phyloP scores from a whole-genome alignment of 2,888 invertebrate species.

The Apodemia mormo region DNA sequence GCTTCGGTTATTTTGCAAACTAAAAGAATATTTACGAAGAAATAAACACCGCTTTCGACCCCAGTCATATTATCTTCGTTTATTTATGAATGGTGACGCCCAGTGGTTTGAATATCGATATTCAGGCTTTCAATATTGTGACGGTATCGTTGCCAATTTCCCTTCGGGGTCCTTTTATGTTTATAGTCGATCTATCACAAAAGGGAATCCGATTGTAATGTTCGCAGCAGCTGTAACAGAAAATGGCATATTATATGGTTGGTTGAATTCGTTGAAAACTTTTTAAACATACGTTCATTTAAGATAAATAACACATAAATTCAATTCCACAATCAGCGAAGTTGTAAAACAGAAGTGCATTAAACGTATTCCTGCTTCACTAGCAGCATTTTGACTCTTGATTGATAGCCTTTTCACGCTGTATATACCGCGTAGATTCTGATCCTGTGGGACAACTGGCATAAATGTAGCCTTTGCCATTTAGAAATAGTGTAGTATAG shows the following conservation, averaged over 20 bases:
- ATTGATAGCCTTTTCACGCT: too few relatives aligned
- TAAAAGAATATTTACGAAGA: background rate
- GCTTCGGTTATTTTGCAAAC: background rate
- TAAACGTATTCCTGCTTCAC: too few relatives aligned
- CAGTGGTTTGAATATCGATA: constrained; percentile 20
- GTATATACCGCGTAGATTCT: too few relatives aligned
- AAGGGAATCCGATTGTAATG: constrained; percentile 15
- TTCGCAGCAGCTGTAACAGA: background rate
- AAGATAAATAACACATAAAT: too few relatives aligned
- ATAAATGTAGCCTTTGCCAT: too few relatives aligned
- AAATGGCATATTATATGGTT: background rate
- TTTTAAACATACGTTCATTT: background rate
- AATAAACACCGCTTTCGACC: background rate
- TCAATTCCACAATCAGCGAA: too few relatives aligned
- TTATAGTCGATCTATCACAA: constrained; percentile 30
- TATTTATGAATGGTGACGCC: constrained; percentile 8
- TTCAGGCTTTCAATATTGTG: constrained; percentile 14
- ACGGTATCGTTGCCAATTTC: constrained; percentile 23
- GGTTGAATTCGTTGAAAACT: background rate
- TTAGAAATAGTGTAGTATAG: too few relatives aligned
- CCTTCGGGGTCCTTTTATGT: constrained; percentile 25
- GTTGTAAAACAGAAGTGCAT: too few relatives aligned
- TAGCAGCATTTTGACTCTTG: too few relatives aligned
- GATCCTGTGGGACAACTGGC: too few relatives aligned
- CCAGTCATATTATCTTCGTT: background rate